Evolutionary conservation across 1,140 invertebrate genomes (phyloP).

Genomic region (Patella vulgata): DNA sequence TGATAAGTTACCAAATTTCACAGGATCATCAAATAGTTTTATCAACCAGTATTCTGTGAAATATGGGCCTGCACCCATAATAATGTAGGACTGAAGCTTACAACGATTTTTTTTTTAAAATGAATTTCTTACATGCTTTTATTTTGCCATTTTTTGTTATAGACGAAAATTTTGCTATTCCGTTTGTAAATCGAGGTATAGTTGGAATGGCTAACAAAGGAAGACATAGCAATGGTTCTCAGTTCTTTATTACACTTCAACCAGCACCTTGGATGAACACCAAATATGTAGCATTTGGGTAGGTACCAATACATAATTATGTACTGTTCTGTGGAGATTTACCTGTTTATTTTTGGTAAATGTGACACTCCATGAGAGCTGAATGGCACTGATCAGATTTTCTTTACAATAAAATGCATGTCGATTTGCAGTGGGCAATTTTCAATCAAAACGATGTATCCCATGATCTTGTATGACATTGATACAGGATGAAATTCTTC

Average conservation of each 20-base stretch:
- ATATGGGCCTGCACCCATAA: no score
- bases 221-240: constrained; percentile 64
- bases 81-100: no score
- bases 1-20: no score
- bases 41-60: no score
- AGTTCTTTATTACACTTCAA: constrained; percentile 66
- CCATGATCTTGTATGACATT: no score
- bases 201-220: constrained; percentile 68
- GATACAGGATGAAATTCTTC: no score
- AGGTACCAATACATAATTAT: constrained; percentile 22
- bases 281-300: constrained; percentile 68
- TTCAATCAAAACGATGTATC: no score
- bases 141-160: constrained; percentile 22
- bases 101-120: no score
- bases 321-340: no score
- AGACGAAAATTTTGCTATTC: constrained; percentile 67
- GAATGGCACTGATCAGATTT: background rate
- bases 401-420: background rate
- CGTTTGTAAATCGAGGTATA: constrained; percentile 61
- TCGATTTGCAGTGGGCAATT: no score
- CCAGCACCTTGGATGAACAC: constrained; percentile 65
- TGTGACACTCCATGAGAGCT: background rate
- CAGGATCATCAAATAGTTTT: no score
- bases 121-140: no score
- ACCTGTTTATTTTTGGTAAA: background rate